Percentiles rank a stretch among this genome's conserved stretches.
These are phyloP conservation scores for Cyprinodon variegatus DNA, from an alignment of 2,113 vertebrate genomes.

Conservation along the genomic window DNA sequence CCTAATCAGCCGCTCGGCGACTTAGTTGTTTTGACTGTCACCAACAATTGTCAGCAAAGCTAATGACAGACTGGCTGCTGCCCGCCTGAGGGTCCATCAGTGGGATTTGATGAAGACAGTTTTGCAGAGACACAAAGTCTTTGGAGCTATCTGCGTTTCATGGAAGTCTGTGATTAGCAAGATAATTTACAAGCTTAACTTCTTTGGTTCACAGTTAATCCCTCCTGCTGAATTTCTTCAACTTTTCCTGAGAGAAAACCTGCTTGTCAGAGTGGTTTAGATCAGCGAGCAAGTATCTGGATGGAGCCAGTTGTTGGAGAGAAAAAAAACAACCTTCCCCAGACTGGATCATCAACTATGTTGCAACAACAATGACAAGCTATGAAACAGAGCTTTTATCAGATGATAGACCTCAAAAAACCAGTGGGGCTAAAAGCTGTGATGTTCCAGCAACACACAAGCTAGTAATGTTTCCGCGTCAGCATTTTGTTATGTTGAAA, in stretches of 20 bases:
- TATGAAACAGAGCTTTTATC: neutral
- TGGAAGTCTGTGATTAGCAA: conserved; percentile 28
- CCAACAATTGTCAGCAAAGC: conserved; percentile 73
- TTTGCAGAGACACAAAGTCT: conserved; percentile 18
- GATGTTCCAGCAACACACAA: neutral
- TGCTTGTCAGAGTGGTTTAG: conserved; percentile 34
- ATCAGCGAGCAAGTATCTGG: conserved; percentile 55
- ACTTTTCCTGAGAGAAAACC: conserved; percentile 24
- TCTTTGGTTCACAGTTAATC: neutral
- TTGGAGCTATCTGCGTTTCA: conserved; percentile 32
- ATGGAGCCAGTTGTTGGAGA: conserved; percentile 46
- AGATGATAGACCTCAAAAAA: neutral
- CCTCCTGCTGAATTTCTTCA: neutral
- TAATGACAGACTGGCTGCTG: conserved; percentile 72
- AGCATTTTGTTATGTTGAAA: neutral
- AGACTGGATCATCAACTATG: conserved; percentile 50
- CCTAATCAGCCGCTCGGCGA: too few relatives aligned
- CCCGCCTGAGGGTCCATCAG: conserved; percentile 72
- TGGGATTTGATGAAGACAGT: conserved; percentile 2
- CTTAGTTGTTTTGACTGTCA: conserved; percentile 72
- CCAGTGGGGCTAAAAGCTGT: neutral
- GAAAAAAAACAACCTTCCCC: conserved; percentile 28
- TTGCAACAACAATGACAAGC: neutral
- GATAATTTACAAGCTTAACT: neutral
- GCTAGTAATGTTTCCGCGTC: neutral